Evolutionary conservation across 2,888 invertebrate genomes (phyloP).

Genomic region (Agrotis clavis): DNA sequence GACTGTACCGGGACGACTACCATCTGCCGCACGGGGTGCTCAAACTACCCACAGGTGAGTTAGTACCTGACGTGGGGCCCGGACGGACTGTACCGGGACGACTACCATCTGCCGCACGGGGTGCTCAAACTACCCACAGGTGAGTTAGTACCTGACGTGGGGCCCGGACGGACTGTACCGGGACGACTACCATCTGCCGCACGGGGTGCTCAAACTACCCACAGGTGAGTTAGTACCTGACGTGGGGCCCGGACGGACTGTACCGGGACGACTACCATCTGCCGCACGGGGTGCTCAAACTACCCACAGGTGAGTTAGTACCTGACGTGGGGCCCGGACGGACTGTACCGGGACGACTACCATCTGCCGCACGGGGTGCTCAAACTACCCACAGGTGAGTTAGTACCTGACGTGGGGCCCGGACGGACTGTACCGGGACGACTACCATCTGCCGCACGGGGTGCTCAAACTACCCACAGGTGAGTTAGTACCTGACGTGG

Average conservation of each 20-base stretch:
- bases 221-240: conserved; percentile 79
- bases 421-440: conserved; percentile 80
- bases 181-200: conserved; percentile 85
- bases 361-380: conserved; percentile 82
- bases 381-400: conserved; percentile 65
- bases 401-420: conserved; percentile 91
- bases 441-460: conserved; percentile 84
- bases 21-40: conserved; percentile 82
- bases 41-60: conserved; percentile 65
- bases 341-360: conserved; percentile 83
- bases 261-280: conserved; percentile 86
- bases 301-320: conserved; percentile 76
- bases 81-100: conserved; percentile 80
- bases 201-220: conserved; percentile 77
- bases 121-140: conserved; percentile 71
- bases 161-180: conserved; percentile 84
- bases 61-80: conserved; percentile 91
- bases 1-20: conserved; percentile 83
- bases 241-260: conserved; percentile 88
- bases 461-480: conserved; percentile 71
- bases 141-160: conserved; percentile 87
- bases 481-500: conserved; percentile 87
- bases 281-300: conserved; percentile 77
- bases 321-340: conserved; percentile 90
- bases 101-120: conserved; percentile 84